Base-by-base conservation (phyloP, 2,113 vertebrate species). In the Odobenus rosmarus region DNA sequence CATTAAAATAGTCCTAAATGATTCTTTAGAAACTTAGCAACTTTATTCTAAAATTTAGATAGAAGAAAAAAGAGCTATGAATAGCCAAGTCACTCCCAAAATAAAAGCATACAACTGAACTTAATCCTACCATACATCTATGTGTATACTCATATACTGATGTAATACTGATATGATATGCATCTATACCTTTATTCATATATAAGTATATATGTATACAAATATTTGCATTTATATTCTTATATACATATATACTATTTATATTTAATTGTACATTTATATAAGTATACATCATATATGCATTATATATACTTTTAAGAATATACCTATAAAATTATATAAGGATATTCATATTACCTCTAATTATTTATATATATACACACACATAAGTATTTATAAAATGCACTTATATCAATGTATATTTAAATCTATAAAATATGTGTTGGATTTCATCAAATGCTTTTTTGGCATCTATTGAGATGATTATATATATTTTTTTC, bases 201-300 rank as follows among this genome's bases (percentile, higher is more conserved):
- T 59, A 9, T 33, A 83, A 33, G 62, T 33, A 67, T 26, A 74
- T n/a, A 33, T 80, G 36, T n/a, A 71, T 36, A 55, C 62, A 67
- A 76, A 49, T 4, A 26, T 74, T 82, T 69, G 4, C 19, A 90
- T 90, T 90, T 85, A 33, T 36, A 53, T 26, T 16, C 3, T 67
- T 51, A 13, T 51, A 57, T 85, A 24, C 81, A 79, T 62, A 87
- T 33, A 53, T 8, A 76, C 12, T 85, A 72, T 79, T 83, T 87
- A 49, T 90, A 96, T 55, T 51, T 79, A 86, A 94, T 39, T 77
- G 4, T 83, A 28, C 55, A 90, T 80, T 93, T 95, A 85, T 64
- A 4, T 90, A 95, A 86, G 36, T 84, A 59, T 74, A 81, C 88
- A 74, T 31, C 13, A 86, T 93, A 81, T 55, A 74, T 74, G 72